Percentiles rank a stretch among this genome's conserved stretches.
Conservation (phyloP, 2,113 vertebrate genomes). For the Polypterus bichir region DNA sequence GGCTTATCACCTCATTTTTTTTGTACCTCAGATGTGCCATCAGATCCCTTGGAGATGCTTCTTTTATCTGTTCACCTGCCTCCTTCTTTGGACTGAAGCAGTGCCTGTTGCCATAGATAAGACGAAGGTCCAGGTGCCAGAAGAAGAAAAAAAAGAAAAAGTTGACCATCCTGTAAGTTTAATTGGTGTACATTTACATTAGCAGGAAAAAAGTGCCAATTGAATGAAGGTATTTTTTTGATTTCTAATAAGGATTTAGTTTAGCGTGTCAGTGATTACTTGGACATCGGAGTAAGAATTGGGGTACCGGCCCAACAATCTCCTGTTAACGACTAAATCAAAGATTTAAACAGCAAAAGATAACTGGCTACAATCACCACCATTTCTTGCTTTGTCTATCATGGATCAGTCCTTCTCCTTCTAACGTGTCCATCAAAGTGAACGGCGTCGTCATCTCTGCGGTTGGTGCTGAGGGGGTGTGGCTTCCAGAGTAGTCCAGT, state of each 20-base stretch:
- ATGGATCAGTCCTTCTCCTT: no score
- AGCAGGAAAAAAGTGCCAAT: not conserved
- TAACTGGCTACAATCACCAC: not conserved
- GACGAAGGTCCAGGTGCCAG: conserved; percentile 66
- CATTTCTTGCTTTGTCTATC: not conserved
- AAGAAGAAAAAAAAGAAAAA: conserved; percentile 52
- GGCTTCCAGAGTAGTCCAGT: no score
- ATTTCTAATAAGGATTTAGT: not conserved
- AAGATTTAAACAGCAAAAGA: not conserved
- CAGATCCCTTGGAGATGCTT: conserved; percentile 55
- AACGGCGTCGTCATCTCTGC: no score
- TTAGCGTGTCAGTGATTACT: not conserved
- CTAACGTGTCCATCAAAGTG: no score
- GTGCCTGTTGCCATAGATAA: conserved; percentile 87
- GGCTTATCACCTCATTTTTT: not conserved
- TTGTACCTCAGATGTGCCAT: no score
- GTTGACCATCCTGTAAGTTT: conserved; percentile 70
- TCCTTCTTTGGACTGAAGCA: conserved; percentile 51
- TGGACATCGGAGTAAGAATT: not conserved
- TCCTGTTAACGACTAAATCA: not conserved
- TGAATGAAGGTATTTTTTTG: not conserved
- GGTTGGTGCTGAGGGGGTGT: no score
- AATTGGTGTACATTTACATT: not conserved
- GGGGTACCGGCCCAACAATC: not conserved
- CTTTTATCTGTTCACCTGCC: conserved; percentile 48